Base-by-base conservation (phyloP, 2,113 vertebrate genomes). In the Zosterops japonicus region DNA sequence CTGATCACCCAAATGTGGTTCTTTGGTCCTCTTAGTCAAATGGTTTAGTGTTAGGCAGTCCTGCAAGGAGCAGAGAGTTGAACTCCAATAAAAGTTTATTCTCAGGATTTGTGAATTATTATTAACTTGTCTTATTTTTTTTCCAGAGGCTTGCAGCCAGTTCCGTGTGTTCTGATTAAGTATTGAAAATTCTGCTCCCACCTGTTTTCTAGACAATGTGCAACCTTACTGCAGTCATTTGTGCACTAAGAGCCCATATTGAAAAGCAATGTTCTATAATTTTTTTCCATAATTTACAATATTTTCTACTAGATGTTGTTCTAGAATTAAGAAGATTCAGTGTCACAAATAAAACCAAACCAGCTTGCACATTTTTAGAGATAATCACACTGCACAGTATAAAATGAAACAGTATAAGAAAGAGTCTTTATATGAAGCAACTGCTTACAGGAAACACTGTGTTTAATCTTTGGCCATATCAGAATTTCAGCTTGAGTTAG, bases 371-470 rank as follows among this genome's bases (percentile, higher is more conserved):
- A 55, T 33, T 91, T 92, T 93, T 57, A 61, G 42, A 82, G 15
- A 52, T 44, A 70, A 33, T 83, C 53, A 53, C 49, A 69, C 8
- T 78, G n/a, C 41, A 80, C 21, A 41, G 23, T 28, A 80, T 17
- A 90, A 77, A 94, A 57, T 12, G 24, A 90, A 95, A 86, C 50
- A 42, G 75, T 35, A 31, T 15, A 31, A 19, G 39, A 83, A 31
- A 22, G 42, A 20, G 31, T 20, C 33, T 65, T 77, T 61, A 42
- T 28, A 25, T 57, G 59, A 95, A 95, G 76, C 23, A 92, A 20
- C 82, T 82, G 36, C 71, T 95, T 91, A 95, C 93, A 93, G 89
- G 90, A 95, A 94, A 55, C 25, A 22, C 29, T 55, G 2, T 33
- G 44, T 47, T 29, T 83, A 94, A 93, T 93, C 81, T 95, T 83